Conservation (phyloP, 2,888 invertebrate species). For the Andrena marginata region DNA sequence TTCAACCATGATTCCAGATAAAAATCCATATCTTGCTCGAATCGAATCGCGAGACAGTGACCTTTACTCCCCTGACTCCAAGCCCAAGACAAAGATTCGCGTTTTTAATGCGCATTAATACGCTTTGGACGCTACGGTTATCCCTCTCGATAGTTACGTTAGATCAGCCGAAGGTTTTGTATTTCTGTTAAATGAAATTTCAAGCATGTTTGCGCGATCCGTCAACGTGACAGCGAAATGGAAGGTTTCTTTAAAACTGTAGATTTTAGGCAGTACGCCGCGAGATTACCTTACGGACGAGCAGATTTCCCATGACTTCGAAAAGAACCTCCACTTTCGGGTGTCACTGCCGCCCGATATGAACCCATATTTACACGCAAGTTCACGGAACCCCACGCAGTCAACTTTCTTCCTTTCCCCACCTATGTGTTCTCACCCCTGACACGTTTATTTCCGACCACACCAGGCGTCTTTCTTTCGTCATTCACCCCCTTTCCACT, state of each 20-base stretch:
- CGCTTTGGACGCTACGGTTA: not conserved
- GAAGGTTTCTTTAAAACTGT: not conserved
- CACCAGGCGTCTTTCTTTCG: constrained; percentile 46
- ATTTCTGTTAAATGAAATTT: too few species aligned
- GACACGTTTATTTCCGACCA: constrained; percentile 60
- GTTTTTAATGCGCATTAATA: not conserved
- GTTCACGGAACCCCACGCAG: constrained; percentile 68
- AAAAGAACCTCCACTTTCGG: constrained; percentile 66
- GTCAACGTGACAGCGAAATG: not conserved
- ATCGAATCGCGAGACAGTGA: not conserved
- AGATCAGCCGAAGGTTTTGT: too few species aligned
- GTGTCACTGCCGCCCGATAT: constrained; percentile 53
- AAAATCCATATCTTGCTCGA: not conserved
- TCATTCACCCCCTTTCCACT: constrained; percentile 44
- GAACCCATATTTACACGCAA: constrained; percentile 64
- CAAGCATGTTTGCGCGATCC: too few species aligned
- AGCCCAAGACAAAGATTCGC: not conserved
- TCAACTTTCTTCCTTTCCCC: constrained; percentile 50
- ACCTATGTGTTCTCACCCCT: constrained; percentile 50
- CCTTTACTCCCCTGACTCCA: not conserved
- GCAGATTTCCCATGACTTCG: constrained; percentile 76
- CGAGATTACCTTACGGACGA: constrained; percentile 72
- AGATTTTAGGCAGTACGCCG: not conserved
- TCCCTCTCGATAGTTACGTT: too few species aligned
- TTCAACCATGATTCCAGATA: not conserved